These are phyloP conservation scores for Philereme transversata DNA, from an alignment of 2,888 invertebrate genomes.

Conservation along the genomic window DNA sequence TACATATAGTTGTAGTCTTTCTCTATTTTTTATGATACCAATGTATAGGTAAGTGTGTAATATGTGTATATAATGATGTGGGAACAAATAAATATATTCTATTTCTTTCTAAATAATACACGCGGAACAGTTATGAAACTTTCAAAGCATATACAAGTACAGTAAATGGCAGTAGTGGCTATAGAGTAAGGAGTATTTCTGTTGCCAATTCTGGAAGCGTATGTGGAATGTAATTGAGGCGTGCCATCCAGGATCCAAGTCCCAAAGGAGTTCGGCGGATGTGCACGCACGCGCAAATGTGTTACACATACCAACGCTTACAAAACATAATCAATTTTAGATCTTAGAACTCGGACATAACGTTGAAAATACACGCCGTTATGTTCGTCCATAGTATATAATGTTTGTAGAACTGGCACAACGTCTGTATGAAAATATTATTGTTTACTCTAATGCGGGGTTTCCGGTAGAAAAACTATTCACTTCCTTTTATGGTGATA, in stretches of 20 bases:
- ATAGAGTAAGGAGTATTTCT: conserved; percentile 48
- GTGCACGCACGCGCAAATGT: conserved; percentile 51
- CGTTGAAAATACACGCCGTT: conserved; percentile 14
- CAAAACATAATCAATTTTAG: conserved; percentile 21
- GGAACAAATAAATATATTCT: too few species aligned
- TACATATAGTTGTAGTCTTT: too few species aligned
- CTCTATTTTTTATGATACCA: too few species aligned
- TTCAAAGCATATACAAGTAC: conserved; percentile 47
- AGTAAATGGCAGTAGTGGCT: conserved; percentile 57
- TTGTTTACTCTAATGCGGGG: conserved; percentile 32
- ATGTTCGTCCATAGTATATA: conserved; percentile 12
- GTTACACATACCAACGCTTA: conserved; percentile 34
- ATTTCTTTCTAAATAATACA: too few species aligned
- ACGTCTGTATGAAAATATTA: conserved; percentile 35
- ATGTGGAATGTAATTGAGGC: conserved; percentile 71
- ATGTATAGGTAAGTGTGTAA: too few species aligned
- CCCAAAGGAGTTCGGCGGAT: conserved; percentile 55
- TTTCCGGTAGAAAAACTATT: conserved; percentile 25
- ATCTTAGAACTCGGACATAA: conserved; percentile 23
- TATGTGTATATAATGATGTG: too few species aligned
- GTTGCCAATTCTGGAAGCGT: conserved; percentile 64
- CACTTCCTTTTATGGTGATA: conserved; percentile 12
- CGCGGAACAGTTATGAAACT: conserved; percentile 32
- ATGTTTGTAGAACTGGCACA: conserved; percentile 27
- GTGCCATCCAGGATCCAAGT: conserved; percentile 58